Base-by-base conservation (phyloP, 1,140 invertebrate genomes). In the Drosophila ficusphila region DNA sequence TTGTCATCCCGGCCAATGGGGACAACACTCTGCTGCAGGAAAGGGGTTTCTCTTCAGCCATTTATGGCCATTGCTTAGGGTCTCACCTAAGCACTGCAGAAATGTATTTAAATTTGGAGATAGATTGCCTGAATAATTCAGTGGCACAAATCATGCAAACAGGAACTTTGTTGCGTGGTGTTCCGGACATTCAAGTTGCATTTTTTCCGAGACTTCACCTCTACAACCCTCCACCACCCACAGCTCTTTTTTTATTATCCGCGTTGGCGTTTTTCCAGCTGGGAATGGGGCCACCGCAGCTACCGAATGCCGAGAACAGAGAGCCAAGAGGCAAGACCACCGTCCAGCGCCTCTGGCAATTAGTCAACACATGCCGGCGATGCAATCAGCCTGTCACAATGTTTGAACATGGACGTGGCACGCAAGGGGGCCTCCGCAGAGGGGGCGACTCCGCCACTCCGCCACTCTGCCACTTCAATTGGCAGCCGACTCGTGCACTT, bases 361-460 rank as follows among this genome's bases (percentile, higher is more conserved):
- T 83, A 83, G 79, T 79, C 76, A 85, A 47, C 74, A 68, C 65
- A 75, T 38, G 49, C 34, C 29, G 39, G 42, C 57, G 60, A 85
- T 85, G 79, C 79, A 70, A 85, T 79, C 79, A 70, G 79, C 53
- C 69, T 85, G 75, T 82, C 79, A 85, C 62, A 85, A 85, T 82
- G 79, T 82, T 79, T 85, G 79, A 42, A 85, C 79, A 75, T 34
- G 36, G 47, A 29, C 34, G 36, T 31, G 36, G 38, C 49, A 64
- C 41, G 53, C 25, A 12, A 23, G 11, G 4, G 9, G 14, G 41
- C 19, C 8, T 46, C 9, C n/a, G n/a, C 14, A 23, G 23, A 27
- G 39, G 53, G 34, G 44, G n/a, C n/a, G n/a, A n/a, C n/a, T n/a
- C n/a, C n/a, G n/a, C n/a, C n/a, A n/a, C n/a, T n/a, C n/a, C n/a